These are phyloP conservation scores for Macropodus opercularis DNA, from an alignment of 2,797 vertebrate genomes.

Conservation along the genomic window DNA sequence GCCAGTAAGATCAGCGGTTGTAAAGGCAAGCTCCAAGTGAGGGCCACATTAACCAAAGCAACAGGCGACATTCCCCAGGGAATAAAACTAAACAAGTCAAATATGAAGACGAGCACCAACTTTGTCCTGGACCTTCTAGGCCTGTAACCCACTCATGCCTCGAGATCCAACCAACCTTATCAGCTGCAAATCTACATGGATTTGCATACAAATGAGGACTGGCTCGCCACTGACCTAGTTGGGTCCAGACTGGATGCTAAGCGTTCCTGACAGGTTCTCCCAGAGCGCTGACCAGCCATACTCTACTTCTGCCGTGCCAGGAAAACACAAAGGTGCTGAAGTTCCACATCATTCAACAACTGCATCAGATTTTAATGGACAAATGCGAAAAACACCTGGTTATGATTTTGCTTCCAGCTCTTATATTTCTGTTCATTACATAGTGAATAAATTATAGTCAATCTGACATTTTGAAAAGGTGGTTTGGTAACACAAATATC, in stretches of 20 bases:
- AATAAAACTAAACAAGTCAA: constrained; percentile 62
- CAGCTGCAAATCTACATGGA: constrained; percentile 78
- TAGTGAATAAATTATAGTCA: background rate
- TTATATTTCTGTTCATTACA: background rate
- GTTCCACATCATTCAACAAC: constrained; percentile 17
- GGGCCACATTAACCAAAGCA: too few species aligned
- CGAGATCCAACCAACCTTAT: constrained; percentile 76
- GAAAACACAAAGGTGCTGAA: constrained; percentile 40
- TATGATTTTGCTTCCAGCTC: background rate
- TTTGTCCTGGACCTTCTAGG: constrained; percentile 61
- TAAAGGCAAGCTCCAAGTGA: too few species aligned
- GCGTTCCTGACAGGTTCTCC: constrained; percentile 72
- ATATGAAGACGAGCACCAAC: constrained; percentile 62
- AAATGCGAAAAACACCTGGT: background rate
- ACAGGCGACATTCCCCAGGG: constrained; percentile 56
- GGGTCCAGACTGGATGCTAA: constrained; percentile 66
- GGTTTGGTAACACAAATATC: too few species aligned
- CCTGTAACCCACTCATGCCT: constrained; percentile 62
- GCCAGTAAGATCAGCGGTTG: too few species aligned
- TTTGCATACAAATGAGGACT: constrained; percentile 80
- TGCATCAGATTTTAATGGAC: constrained; percentile 20
- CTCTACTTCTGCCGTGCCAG: constrained; percentile 31
- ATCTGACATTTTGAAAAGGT: too few species aligned
- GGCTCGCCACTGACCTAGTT: constrained; percentile 75
- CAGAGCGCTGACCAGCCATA: constrained; percentile 56